These are phyloP conservation scores for Mormyrus iriodes DNA, from an alignment of 2,113 vertebrate genomes.

Conservation along the genomic window DNA sequence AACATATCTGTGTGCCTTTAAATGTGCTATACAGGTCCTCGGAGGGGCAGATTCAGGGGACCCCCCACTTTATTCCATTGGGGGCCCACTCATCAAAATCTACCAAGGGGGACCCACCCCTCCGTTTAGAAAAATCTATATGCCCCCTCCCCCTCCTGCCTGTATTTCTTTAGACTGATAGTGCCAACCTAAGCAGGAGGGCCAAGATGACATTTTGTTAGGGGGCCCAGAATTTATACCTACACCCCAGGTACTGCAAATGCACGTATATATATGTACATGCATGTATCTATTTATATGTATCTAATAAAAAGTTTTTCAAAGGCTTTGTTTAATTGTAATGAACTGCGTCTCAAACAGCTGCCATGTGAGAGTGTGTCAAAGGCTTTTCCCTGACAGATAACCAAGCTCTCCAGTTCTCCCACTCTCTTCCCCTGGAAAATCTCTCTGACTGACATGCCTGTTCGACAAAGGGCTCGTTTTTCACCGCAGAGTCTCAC, in stretches of 20 bases:
- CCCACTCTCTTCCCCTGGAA: conserved; percentile 36
- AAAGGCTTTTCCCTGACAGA: neutral
- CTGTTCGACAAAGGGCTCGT: conserved; percentile 53
- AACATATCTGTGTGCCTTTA: neutral
- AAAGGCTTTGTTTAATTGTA: neutral
- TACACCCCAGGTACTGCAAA: neutral
- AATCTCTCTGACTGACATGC: conserved; percentile 39
- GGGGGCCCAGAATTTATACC: neutral
- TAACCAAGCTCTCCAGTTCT: conserved; percentile 13
- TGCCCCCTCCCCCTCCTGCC: neutral
- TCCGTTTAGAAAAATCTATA: neutral
- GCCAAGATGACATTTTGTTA: neutral
- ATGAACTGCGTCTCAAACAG: neutral
- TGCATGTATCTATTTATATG: neutral
- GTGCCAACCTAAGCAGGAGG: neutral
- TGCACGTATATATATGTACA: neutral
- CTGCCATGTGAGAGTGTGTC: neutral
- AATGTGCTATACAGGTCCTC: neutral
- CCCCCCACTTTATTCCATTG: neutral
- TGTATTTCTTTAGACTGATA: neutral
- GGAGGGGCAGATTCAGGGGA: neutral
- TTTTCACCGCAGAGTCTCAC: conserved; percentile 50
- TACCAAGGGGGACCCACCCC: neutral
- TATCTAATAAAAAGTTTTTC: neutral
- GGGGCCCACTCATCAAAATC: neutral